Percentiles rank a stretch among this genome's conserved stretches.
Conservation (phyloP, 2,888 invertebrate genomes). For the Pherbina coryleti region DNA sequence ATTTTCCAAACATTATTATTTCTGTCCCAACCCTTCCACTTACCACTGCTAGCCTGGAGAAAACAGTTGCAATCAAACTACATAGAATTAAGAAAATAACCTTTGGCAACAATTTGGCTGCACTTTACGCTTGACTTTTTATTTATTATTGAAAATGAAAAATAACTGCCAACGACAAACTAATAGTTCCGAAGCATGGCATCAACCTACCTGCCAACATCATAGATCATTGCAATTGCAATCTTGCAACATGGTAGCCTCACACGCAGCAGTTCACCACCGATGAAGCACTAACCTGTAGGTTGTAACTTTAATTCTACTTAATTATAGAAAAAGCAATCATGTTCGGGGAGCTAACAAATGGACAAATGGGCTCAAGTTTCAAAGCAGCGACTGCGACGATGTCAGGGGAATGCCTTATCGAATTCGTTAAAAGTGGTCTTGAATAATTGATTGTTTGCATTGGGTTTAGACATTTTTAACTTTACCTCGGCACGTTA, state of each 20-base stretch:
- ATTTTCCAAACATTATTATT: too few species aligned
- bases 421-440: constrained; percentile 4
- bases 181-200: constrained; percentile 4
- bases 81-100: not conserved
- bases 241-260: not conserved
- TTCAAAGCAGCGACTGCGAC: not conserved
- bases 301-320: not conserved
- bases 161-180: not conserved
- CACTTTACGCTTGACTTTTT: constrained; percentile 17
- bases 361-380: not conserved
- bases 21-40: too few species aligned
- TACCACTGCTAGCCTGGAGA: too few species aligned
- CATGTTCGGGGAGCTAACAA: not conserved
- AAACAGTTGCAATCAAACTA: too few species aligned
- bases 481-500: not conserved
- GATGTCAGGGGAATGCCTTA: not conserved
- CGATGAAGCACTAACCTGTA: not conserved
- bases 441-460: constrained; percentile 21
- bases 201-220: not conserved
- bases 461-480: not conserved
- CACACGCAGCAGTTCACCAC: not conserved
- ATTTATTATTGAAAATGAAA: constrained; percentile 17
- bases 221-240: not conserved
- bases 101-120: not conserved
- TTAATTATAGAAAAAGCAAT: constrained; percentile 14